Conservation (phyloP, 2,113 vertebrate genomes). For the Mirounga angustirostris region DNA sequence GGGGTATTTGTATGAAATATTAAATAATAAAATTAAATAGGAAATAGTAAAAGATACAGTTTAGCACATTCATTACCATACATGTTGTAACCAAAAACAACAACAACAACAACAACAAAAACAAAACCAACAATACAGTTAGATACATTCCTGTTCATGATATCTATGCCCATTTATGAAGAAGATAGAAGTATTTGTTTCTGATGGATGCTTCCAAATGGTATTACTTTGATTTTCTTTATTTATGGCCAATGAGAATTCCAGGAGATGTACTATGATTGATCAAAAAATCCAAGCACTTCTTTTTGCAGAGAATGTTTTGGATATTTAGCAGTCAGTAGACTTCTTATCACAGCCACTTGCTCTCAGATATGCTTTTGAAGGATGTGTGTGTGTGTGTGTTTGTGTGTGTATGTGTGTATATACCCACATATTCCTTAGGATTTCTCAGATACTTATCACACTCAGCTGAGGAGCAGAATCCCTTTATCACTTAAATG, state of each 20-base stretch:
- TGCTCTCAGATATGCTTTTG: not conserved
- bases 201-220: not conserved
- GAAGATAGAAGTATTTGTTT: not conserved
- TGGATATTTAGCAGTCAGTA: not conserved
- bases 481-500: not conserved
- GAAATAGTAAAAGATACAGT: not conserved
- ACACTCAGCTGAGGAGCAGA: not conserved
- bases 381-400: not conserved
- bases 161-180: not conserved
- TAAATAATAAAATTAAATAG: not conserved
- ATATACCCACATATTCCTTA: accelerated
- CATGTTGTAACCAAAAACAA: not conserved
- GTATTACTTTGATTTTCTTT: not conserved
- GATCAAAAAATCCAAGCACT: not conserved
- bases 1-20: not conserved
- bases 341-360: not conserved
- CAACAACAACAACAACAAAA: too few species aligned
- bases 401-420: accelerated
- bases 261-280: not conserved
- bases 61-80: not conserved
- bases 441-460: not conserved
- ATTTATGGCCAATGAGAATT: not conserved
- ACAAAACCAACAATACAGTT: too few species aligned
- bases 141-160: not conserved
- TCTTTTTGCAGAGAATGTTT: not conserved